phyloP scores from a whole-genome alignment of 2,888 invertebrate species.

The Cerceris ruficornis region DNA sequence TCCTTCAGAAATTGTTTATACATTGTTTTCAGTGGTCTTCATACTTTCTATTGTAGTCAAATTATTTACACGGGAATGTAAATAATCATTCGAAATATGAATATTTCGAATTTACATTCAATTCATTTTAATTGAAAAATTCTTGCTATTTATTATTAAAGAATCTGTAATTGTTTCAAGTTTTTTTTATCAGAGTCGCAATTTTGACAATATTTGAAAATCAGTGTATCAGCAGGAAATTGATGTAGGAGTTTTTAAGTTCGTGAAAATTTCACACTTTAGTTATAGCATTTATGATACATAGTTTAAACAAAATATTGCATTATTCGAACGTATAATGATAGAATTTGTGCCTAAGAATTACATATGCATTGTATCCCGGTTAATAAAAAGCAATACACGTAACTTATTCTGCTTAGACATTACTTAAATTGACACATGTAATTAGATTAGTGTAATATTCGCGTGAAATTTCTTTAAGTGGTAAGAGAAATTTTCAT shows the following conservation, averaged over 20 bases:
- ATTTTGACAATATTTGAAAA: not conserved
- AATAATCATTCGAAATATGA: not conserved
- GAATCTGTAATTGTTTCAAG: not conserved
- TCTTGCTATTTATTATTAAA: not conserved
- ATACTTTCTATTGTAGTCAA: conserved; percentile 6
- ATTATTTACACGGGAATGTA: not conserved
- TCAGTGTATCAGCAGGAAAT: not conserved
- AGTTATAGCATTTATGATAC: not conserved
- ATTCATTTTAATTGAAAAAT: not conserved
- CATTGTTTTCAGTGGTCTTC: not conserved
- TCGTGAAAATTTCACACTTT: no score
- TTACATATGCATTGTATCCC: conserved; percentile 20
- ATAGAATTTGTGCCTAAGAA: conserved; percentile 56
- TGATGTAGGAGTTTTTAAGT: not conserved
- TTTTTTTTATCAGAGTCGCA: not conserved
- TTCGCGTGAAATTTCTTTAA: not conserved
- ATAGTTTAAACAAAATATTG: not conserved
- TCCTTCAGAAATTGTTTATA: conserved; percentile 17
- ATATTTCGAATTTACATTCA: not conserved
- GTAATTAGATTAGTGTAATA: conserved; percentile 5
- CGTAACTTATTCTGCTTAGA: conserved; percentile 38
- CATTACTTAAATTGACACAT: conserved; percentile 35
- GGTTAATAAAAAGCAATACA: conserved; percentile 57
- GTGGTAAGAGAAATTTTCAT: conserved; percentile 3
- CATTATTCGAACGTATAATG: conserved; percentile 30